These are phyloP conservation scores for Tenthredo scrophulariae DNA, from an alignment of 2,888 invertebrate species.

Conservation along the genomic window DNA sequence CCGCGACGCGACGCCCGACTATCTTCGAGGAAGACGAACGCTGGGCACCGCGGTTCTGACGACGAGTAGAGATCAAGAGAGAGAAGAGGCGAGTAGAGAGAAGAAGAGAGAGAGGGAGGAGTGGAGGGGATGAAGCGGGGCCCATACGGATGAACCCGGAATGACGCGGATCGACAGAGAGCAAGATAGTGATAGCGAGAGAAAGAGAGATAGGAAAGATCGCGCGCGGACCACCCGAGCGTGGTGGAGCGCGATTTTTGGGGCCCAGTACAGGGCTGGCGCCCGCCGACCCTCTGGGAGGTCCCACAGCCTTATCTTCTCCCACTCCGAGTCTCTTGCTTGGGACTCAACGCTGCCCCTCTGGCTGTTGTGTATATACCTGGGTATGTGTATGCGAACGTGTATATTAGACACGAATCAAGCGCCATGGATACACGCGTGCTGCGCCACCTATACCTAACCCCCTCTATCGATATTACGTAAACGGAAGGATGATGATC, in stretches of 20 bases:
- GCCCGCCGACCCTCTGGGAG: slow-evolving; percentile 76
- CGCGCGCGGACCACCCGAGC: slow-evolving; percentile 72
- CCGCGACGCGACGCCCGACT: slow-evolving; percentile 43
- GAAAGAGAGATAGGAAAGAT: slow-evolving; percentile 55
- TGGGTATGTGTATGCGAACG: not conserved
- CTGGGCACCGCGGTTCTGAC: slow-evolving; percentile 57
- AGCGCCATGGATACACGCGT: not conserved
- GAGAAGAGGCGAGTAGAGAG: slow-evolving; percentile 43
- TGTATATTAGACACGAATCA: not conserved
- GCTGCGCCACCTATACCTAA: not conserved
- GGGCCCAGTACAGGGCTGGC: slow-evolving; percentile 61
- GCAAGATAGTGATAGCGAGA: slow-evolving; percentile 44
- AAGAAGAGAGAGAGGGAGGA: slow-evolving; percentile 43
- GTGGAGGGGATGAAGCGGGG: slow-evolving; percentile 53
- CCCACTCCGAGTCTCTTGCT: slow-evolving; percentile 8
- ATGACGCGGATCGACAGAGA: slow-evolving; percentile 55
- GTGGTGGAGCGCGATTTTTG: slow-evolving; percentile 66
- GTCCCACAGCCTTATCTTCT: slow-evolving; percentile 61
- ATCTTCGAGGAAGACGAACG: slow-evolving; percentile 56
- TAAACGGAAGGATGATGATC: not conserved
- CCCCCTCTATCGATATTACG: not conserved
- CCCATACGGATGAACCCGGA: slow-evolving; percentile 56
- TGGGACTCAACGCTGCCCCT: slow-evolving; percentile 20
- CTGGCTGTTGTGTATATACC: not conserved
- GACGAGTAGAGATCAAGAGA: slow-evolving; percentile 6